These are phyloP conservation scores for Sipha flava DNA, from an alignment of 1,140 invertebrate species.

Conservation along the genomic window DNA sequence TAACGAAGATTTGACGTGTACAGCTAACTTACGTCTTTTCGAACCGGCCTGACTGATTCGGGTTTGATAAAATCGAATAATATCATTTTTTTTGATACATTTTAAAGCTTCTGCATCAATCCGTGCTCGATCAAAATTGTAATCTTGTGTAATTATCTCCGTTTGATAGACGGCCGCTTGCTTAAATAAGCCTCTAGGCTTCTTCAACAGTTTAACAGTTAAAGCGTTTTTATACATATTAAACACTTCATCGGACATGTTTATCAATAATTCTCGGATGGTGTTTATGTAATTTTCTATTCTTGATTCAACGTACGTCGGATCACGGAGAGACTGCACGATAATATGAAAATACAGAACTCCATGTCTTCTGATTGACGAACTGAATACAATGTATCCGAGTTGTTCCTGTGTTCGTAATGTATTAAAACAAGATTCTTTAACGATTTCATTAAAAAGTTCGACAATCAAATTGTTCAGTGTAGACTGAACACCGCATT, in stretches of 20 bases:
- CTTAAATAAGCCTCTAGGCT: slow-evolving; percentile 73
- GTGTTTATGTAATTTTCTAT: slow-evolving; percentile 79
- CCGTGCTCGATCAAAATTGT: slow-evolving; percentile 82
- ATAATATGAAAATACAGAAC: slow-evolving; percentile 79
- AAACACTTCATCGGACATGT: slow-evolving; percentile 77
- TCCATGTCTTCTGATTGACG: slow-evolving; percentile 67
- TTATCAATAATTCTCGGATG: slow-evolving; percentile 58
- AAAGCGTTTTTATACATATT: slow-evolving; percentile 71
- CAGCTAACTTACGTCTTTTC: slow-evolving; percentile 54
- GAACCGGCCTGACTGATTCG: slow-evolving; percentile 43
- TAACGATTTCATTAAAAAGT: slow-evolving; percentile 77
- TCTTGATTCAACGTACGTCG: slow-evolving; percentile 70
- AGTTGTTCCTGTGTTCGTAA: slow-evolving; percentile 83
- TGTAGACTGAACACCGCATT: slow-evolving; percentile 72
- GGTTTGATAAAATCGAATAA: slow-evolving; percentile 74
- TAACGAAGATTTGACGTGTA: slow-evolving; percentile 58
- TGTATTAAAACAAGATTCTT: slow-evolving; percentile 84
- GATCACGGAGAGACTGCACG: slow-evolving; percentile 81
- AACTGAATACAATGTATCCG: slow-evolving; percentile 90
- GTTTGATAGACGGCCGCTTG: slow-evolving; percentile 68
- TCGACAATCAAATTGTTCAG: slow-evolving; percentile 74
- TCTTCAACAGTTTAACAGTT: slow-evolving; percentile 69
- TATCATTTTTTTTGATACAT: slow-evolving; percentile 68
- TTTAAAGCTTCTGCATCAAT: slow-evolving; percentile 74
- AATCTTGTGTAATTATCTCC: slow-evolving; percentile 80